phyloP scores from a whole-genome alignment of 2,888 invertebrate genomes.

The Ditula angustiorana region DNA sequence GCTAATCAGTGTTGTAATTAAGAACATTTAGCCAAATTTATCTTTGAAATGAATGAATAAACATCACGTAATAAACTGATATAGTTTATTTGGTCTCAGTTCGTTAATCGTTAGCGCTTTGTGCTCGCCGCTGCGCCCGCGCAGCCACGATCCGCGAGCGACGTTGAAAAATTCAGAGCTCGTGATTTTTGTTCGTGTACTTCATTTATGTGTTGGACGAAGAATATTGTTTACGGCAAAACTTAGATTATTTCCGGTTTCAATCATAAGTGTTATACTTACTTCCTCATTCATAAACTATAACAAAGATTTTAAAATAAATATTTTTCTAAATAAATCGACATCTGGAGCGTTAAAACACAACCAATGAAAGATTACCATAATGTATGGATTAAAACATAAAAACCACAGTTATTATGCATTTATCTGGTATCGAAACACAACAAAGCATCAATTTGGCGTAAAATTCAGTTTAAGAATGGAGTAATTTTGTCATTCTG shows the following conservation, averaged over 20 bases:
- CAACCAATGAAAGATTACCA: neutral
- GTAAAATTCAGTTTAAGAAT: constrained; percentile 34
- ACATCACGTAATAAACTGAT: constrained; percentile 65
- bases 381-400: constrained; percentile 24
- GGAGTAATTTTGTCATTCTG: constrained; percentile 34
- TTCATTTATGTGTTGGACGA: constrained; percentile 74
- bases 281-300: too few species aligned
- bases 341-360: neutral
- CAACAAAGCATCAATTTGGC: constrained; percentile 27
- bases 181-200: constrained; percentile 82
- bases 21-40: constrained; percentile 22
- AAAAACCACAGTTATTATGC: constrained; percentile 19
- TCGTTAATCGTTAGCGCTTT: constrained; percentile 77
- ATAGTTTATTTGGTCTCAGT: constrained; percentile 73
- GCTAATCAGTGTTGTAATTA: constrained; percentile 24
- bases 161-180: constrained; percentile 81
- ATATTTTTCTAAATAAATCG: too few species aligned
- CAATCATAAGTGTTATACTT: constrained; percentile 46
- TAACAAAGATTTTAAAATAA: too few species aligned
- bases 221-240: constrained; percentile 71
- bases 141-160: constrained; percentile 69
- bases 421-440: constrained; percentile 26
- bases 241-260: constrained; percentile 61
- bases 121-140: constrained; percentile 68
- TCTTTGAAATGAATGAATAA: constrained; percentile 48